Conservation (phyloP, 2,797 vertebrate genomes). For the Nyctibius grandis region DNA sequence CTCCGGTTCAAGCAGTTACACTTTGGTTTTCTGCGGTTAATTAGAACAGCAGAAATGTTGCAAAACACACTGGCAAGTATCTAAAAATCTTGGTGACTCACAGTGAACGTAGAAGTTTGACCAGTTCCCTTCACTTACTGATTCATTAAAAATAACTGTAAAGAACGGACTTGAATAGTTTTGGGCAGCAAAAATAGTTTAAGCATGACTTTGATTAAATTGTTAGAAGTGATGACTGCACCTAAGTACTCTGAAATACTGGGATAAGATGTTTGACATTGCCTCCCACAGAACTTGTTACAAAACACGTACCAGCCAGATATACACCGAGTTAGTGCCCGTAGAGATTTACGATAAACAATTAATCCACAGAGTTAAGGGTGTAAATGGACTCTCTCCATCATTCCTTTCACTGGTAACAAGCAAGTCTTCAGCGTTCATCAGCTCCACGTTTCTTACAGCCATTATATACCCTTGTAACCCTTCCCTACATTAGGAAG, state of each 20-base stretch:
- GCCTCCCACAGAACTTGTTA: not conserved
- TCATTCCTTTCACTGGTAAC: not conserved
- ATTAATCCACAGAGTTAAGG: not conserved
- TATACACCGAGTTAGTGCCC: not conserved
- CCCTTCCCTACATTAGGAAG: too few relatives aligned
- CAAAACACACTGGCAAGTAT: constrained; percentile 34
- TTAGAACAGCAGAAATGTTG: constrained; percentile 40
- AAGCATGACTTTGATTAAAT: constrained; percentile 18
- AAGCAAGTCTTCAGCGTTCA: not conserved
- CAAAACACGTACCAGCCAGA: not conserved
- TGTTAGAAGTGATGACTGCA: not conserved
- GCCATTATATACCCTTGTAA: not conserved
- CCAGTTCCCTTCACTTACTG: constrained; percentile 14
- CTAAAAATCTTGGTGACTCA: constrained; percentile 45
- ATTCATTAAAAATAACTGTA: constrained; percentile 21
- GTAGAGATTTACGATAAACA: not conserved
- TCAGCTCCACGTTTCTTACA: not conserved
- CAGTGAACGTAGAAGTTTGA: not conserved
- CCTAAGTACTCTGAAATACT: not conserved
- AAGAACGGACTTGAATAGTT: not conserved
- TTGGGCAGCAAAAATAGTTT: not conserved
- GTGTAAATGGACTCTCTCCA: not conserved
- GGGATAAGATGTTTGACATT: not conserved
- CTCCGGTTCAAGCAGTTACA: not conserved
- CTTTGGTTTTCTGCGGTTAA: constrained; percentile 41